A percentile compares a stretch with the other conserved stretches of the same genome.
Evolutionary conservation across 2,113 vertebrate genomes (phyloP).

Genomic region (Cyprinodon brontotheroides): DNA sequence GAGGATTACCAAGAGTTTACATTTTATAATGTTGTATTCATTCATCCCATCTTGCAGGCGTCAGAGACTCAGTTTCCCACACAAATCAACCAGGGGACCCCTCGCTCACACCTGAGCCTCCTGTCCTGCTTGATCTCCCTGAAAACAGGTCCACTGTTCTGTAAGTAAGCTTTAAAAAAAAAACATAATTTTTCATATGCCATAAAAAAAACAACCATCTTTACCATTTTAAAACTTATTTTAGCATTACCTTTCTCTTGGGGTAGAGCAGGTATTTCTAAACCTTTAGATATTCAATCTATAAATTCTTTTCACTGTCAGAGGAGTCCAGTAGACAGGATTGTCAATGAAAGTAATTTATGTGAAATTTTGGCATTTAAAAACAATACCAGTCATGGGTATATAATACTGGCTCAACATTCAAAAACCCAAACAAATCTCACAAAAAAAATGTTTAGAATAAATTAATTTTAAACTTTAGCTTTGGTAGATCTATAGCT

Average conservation of each 20-base stretch:
- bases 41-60: constrained; percentile 76
- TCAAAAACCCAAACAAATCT: neutral
- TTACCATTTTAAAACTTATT: neutral
- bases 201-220: neutral
- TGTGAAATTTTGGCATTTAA: neutral
- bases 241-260: neutral
- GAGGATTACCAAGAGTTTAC: neutral
- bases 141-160: constrained; percentile 83
- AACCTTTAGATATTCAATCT: neutral
- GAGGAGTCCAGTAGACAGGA: neutral
- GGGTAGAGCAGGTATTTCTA: neutral
- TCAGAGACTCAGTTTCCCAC: constrained; percentile 92
- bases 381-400: neutral
- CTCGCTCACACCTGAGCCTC: constrained; percentile 83
- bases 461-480: neutral
- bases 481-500: neutral
- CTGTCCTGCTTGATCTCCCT: constrained; percentile 87
- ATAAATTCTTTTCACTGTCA: constrained; percentile 8
- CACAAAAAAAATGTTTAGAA: neutral
- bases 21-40: neutral
- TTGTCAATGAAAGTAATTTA: constrained; percentile 9
- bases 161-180: constrained; percentile 83
- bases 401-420: constrained; percentile 1
- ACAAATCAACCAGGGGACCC: constrained; percentile 80
- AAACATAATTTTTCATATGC: neutral